phyloP scores from a whole-genome alignment of 2,113 vertebrate genomes.

The Dryoscopus gambensis region DNA sequence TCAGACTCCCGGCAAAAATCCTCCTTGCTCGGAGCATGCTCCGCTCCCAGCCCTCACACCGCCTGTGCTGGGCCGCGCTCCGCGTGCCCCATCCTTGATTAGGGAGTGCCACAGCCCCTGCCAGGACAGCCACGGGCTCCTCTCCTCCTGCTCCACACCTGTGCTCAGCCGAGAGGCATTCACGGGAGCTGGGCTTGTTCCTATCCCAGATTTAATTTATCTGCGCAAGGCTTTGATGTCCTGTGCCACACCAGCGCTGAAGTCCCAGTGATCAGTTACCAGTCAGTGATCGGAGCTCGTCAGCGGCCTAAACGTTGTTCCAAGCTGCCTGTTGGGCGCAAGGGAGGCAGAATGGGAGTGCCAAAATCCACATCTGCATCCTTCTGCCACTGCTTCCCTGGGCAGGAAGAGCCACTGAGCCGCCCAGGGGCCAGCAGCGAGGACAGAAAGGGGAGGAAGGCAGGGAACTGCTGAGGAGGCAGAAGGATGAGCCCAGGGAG shows the following conservation, averaged over 20 bases:
- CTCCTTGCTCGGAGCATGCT: background rate
- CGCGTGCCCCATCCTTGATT: background rate
- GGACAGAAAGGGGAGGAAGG: background rate
- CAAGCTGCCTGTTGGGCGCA: background rate
- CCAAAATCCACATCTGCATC: background rate
- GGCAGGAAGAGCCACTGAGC: background rate
- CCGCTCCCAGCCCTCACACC: rapidly evolving
- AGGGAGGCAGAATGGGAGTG: background rate
- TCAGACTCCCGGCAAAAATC: background rate
- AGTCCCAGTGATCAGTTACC: background rate
- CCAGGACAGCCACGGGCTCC: background rate
- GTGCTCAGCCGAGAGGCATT: background rate
- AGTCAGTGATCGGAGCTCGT: background rate
- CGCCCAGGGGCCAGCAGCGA: too few relatives aligned
- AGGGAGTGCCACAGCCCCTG: background rate
- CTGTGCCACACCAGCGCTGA: background rate
- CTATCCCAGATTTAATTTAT: background rate
- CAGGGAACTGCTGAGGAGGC: background rate
- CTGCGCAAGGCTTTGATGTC: background rate
- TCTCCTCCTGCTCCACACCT: background rate
- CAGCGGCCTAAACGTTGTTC: background rate
- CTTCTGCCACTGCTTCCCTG: rapidly evolving
- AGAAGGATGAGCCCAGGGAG: background rate
- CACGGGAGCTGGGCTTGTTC: background rate
- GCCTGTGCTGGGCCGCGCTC: background rate